phyloP scores from a whole-genome alignment of 1,140 invertebrate species.

The Megalonaias nervosa region DNA sequence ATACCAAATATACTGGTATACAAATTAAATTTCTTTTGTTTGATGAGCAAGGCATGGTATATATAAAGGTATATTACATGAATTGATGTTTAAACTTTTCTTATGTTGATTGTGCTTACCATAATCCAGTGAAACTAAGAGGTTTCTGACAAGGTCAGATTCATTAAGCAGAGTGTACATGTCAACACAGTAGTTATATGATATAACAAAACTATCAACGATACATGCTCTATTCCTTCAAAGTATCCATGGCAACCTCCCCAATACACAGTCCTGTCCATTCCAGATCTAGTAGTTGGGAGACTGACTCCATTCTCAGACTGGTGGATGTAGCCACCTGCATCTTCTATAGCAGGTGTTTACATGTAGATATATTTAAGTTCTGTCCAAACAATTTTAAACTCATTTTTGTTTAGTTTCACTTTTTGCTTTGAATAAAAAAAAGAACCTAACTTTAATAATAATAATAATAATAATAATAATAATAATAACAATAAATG shows the following conservation, averaged over 20 bases:
- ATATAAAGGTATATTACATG: too few species aligned
- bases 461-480: neutral
- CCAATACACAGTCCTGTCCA: neutral
- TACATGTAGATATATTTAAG: neutral
- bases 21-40: too few species aligned
- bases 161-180: too few species aligned
- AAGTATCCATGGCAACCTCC: slow-evolving; percentile 19
- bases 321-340: slow-evolving; percentile 31
- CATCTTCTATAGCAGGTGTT: slow-evolving; percentile 29
- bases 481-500: neutral
- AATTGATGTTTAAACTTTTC: too few species aligned
- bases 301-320: slow-evolving; percentile 1
- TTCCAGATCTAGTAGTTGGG: neutral
- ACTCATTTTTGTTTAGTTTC: neutral
- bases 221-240: neutral
- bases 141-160: too few species aligned
- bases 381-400: neutral
- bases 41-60: too few species aligned
- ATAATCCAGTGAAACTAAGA: too few species aligned
- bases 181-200: too few species aligned
- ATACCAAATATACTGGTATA: too few species aligned
- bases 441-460: neutral
- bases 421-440: neutral
- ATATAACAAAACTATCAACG: too few species aligned
- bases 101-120: too few species aligned